Evolutionary conservation across 1,140 invertebrate genomes (phyloP).

Genomic region (Papilio helenus): DNA sequence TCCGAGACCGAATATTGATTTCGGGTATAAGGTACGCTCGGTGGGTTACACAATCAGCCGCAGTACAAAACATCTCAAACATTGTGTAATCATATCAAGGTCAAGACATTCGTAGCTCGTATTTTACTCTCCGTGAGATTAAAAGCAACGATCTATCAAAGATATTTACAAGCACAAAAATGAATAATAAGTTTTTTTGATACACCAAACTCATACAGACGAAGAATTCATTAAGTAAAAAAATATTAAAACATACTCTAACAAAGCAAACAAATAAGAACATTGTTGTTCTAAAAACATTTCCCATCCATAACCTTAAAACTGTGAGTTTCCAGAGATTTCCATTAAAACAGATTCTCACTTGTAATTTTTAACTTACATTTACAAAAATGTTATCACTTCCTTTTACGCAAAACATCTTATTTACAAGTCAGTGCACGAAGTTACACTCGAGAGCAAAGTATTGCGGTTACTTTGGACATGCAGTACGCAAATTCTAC

Average conservation of each 20-base stretch:
- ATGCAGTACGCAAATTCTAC: background rate
- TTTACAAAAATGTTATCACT: background rate
- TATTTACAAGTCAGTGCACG: background rate
- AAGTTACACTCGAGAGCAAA: background rate
- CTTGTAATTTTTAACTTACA: background rate
- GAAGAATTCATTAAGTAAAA: too few species aligned
- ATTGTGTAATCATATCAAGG: slow-evolving; percentile 20
- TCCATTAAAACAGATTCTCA: too few species aligned
- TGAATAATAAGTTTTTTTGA: background rate
- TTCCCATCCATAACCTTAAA: too few species aligned
- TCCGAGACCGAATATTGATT: background rate
- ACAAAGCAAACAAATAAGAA: too few species aligned
- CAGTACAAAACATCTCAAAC: slow-evolving; percentile 21
- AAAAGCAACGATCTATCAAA: background rate
- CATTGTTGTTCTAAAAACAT: too few species aligned
- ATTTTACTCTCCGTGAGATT: background rate
- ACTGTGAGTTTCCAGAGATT: too few species aligned
- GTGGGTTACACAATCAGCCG: background rate
- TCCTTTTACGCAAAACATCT: background rate
- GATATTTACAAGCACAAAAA: background rate
- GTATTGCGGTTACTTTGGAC: background rate
- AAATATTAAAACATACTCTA: too few species aligned
- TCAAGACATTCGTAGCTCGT: background rate
- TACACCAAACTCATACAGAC: background rate
- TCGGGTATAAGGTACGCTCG: background rate